Base-by-base conservation (phyloP, 2,888 invertebrate species). In the Nudaria mundana region DNA sequence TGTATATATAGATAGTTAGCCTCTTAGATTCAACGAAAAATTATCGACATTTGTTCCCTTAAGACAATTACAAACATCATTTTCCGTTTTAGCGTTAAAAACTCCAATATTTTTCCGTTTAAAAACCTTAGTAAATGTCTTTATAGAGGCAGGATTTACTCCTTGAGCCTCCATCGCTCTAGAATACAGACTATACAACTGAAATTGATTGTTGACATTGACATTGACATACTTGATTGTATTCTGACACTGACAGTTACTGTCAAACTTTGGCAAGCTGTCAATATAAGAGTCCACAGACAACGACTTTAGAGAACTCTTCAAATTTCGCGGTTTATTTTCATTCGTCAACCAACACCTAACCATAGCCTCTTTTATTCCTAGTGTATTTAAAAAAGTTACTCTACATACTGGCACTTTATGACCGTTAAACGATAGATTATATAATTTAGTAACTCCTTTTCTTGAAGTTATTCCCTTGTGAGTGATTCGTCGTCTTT, bases 301-400 rank as follows among this genome's bases (percentile, higher is more conserved):
- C 8, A 74, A 35, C 0, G 77, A 56, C 52, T 81, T 77, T 0
- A 76, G 0, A 0, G 81, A 73, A 7, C 44, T 56, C 45, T 76
- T 81, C 0, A 56, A 24, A 0, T 40, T 29, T 43, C 52, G 73
- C 0, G 67, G 65, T 7, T 56, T 66, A 0, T 60, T 44, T 15
- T 63, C 52, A 0, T 50, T 61, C 0, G 45, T 11, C 1, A 83
- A 32, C 83, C 83, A 83, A 8, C 55, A 73, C 3, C 83, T 41
- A 0, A 83, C 63, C 67, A 71, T 82, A 0, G 81, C 78, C 20
- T 83, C 83, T 52, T 83, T 83, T 0, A 83, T 53, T 0, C 78
- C 81, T 18, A 83, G 16, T 0, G 83, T 83, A 8, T 78, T 78
- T 0, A 82, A 36, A 40, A 83, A 83, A 49, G 74, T 80, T 0